These are phyloP conservation scores for Eurypyga helias DNA, from an alignment of 2,113 vertebrate species.

Conservation along the genomic window DNA sequence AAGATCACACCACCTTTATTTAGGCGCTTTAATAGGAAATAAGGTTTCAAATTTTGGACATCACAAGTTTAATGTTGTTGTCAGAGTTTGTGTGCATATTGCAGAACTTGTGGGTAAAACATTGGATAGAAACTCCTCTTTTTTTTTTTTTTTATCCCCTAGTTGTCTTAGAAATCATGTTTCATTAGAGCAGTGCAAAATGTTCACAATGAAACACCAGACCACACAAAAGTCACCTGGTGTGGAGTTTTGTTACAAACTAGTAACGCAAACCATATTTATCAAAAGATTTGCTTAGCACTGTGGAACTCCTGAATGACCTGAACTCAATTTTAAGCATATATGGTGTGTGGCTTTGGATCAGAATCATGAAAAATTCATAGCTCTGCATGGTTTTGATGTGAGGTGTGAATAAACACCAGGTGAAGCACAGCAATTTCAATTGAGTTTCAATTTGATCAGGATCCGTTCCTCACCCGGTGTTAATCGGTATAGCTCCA, in stretches of 20 bases:
- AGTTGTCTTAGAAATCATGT: conserved; percentile 40
- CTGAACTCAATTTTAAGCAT: conserved; percentile 59
- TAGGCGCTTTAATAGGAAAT: background rate
- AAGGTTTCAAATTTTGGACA: conserved; percentile 24
- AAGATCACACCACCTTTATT: background rate
- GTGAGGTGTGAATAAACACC: conserved; percentile 63
- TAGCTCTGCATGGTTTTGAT: conserved; percentile 62
- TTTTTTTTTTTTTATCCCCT: background rate
- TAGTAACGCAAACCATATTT: conserved; percentile 64
- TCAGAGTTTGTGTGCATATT: background rate
- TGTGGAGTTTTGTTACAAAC: conserved; percentile 63
- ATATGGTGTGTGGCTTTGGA: conserved; percentile 57
- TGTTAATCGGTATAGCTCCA: conserved; percentile 49
- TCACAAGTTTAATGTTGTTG: background rate
- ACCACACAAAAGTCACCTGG: conserved; percentile 68
- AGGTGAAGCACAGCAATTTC: conserved; percentile 58
- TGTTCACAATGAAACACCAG: conserved; percentile 61
- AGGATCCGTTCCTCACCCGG: conserved; percentile 5
- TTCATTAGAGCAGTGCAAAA: conserved; percentile 59
- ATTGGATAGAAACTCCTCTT: background rate
- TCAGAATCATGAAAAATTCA: conserved; percentile 55
- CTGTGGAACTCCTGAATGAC: conserved; percentile 55
- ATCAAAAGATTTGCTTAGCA: conserved; percentile 34
- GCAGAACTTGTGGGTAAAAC: background rate
- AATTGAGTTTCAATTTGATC: conserved; percentile 61